Base-by-base conservation (phyloP, 1,140 invertebrate genomes). In the Carposina sasakii region DNA sequence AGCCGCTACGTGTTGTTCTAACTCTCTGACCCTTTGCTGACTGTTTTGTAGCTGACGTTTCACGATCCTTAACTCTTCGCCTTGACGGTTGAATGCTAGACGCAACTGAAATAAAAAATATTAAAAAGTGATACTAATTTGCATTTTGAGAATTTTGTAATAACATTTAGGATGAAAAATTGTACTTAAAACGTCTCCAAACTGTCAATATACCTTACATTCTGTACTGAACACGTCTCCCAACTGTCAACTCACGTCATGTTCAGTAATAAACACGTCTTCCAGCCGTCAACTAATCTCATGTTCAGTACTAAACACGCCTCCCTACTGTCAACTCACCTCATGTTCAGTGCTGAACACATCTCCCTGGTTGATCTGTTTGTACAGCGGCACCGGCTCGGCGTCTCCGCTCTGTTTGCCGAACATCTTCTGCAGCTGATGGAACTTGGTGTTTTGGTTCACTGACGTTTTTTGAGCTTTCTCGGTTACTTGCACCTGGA, bases 361-460 rank as follows among this genome's bases (percentile, higher is more conserved):
- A 58, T 88, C 87, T 10, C 81, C 79, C 51, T 85, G 85, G 56
- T 85, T 87, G 52, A 88, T 87, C 65, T 88, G 86, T 54, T 87
- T 88, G 63, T 88, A 86, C 4, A 88, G 73, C 6, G 86, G 85
- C 60, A 88, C 79, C 10, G 85, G 79, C 42, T 86, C 83, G 0
- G 57, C 51, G 51, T 77, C 82, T n/a, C 68, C 69, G 10, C 69
- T 63, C 54, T 86, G 86, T 47, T 88, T 90, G 21, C 88, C 89
- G 66, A 92, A 93, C 79, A 91, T 91, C 30, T 90, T 88, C 60
- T 91, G 92, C 52, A 92, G 85, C 56, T 91, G 90, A 52, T 92
- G 91, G 68, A 93, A 92, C 74, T 92, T 93, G 0, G 91, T 93
- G 54, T 87, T 92, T 63, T 93, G 91, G 71, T 93, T 93, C 10